Percentiles rank a stretch among this genome's conserved stretches.
Evolutionary conservation across 92 coral and sea anemone genomes (phyloP).

Genomic region (Scolanthus callimorphus): DNA sequence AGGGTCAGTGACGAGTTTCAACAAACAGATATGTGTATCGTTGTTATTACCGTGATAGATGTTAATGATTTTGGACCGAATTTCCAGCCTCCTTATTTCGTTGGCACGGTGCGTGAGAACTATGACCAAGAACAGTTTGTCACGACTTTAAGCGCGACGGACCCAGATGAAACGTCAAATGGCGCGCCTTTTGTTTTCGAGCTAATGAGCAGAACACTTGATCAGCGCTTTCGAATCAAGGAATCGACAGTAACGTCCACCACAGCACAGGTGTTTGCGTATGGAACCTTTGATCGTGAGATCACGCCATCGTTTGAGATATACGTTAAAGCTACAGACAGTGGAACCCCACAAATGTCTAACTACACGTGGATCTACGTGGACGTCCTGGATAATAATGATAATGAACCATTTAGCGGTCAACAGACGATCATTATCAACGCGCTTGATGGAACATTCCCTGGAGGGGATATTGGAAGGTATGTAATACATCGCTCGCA

Average conservation of each 20-base stretch:
- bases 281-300: constrained; percentile 51
- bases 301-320: constrained; percentile 54
- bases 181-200: constrained; percentile 59
- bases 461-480: constrained; percentile 77
- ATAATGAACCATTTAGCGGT: constrained; percentile 55
- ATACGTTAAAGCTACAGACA: constrained; percentile 63
- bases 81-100: constrained; percentile 65
- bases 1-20: constrained; percentile 53
- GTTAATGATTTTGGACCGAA: constrained; percentile 87
- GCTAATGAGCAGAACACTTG: constrained; percentile 62
- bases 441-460: constrained; percentile 59
- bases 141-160: constrained; percentile 60
- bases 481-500: no score
- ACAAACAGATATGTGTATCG: constrained; percentile 37
- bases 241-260: constrained; percentile 16
- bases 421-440: constrained; percentile 68
- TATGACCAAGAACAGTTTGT: constrained; percentile 45
- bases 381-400: constrained; percentile 60
- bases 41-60: constrained; percentile 66
- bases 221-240: constrained; percentile 50
- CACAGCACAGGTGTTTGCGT: constrained; percentile 49
- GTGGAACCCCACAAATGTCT: constrained; percentile 49
- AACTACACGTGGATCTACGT: constrained; percentile 57
- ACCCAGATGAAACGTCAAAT: constrained; percentile 59
- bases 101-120: constrained; percentile 63